Evolutionary conservation across 1,140 invertebrate genomes (phyloP).

Genomic region (Euborellia annulipes): DNA sequence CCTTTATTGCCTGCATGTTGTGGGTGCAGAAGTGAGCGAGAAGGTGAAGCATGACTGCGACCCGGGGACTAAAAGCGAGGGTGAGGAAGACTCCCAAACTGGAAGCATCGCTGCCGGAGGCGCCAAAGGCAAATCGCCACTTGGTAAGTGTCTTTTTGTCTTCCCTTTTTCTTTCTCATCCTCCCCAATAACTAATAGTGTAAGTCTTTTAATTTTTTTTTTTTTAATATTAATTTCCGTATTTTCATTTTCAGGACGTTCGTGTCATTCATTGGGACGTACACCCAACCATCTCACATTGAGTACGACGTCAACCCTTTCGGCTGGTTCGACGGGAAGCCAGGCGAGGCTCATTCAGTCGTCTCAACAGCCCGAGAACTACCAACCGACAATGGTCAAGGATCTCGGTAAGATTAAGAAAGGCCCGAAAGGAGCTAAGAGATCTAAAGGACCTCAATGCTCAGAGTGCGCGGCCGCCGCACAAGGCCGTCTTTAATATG

Average conservation of each 20-base stretch:
- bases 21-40: constrained; percentile 19
- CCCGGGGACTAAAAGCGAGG: constrained; percentile 68
- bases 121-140: constrained; percentile 45
- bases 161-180: too few species aligned
- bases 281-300: constrained; percentile 85
- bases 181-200: too few species aligned
- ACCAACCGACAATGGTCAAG: constrained; percentile 66
- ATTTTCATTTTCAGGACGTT: too few species aligned
- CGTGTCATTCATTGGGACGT: constrained; percentile 38
- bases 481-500: constrained; percentile 8
- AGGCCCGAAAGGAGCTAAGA: constrained; percentile 11
- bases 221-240: too few species aligned
- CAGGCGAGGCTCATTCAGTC: constrained; percentile 86
- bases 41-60: constrained; percentile 37
- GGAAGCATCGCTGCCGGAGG: constrained; percentile 31
- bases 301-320: constrained; percentile 83
- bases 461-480: not conserved
- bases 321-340: constrained; percentile 81
- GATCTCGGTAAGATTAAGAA: constrained; percentile 66
- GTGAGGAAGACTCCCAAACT: constrained; percentile 65
- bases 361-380: constrained; percentile 78
- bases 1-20: too few species aligned
- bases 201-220: too few species aligned
- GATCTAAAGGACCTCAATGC: not conserved
- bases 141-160: too few species aligned